phyloP scores from a whole-genome alignment of 2,888 invertebrate species.

The Metopia argyrocephala region DNA sequence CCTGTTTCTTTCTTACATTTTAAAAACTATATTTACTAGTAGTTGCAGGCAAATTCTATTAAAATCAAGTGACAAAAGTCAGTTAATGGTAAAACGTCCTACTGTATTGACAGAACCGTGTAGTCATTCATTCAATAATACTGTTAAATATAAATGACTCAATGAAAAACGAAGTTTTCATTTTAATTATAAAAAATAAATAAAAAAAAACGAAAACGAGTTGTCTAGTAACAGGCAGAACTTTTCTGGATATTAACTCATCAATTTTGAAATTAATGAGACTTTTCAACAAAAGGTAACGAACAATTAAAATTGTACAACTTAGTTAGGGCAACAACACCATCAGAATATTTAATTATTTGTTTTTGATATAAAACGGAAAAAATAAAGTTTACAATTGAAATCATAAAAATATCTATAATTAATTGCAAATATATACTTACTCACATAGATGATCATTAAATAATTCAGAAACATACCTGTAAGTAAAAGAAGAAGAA shows the following conservation, averaged over 20 bases:
- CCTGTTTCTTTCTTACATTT: neutral
- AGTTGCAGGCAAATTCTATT: conserved; percentile 33
- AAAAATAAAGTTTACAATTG: no score
- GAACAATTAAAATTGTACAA: neutral
- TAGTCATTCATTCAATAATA: neutral
- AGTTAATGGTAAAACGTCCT: conserved; percentile 51
- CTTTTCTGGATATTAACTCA: conserved; percentile 11
- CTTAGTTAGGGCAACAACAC: no score
- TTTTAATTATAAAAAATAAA: conserved; percentile 37
- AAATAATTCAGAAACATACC: no score
- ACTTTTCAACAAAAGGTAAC: neutral
- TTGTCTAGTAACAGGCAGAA: neutral
- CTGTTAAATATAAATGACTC: conserved; percentile 18
- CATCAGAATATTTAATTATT: neutral
- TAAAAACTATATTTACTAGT: neutral
- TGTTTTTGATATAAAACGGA: no score
- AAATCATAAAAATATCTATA: no score
- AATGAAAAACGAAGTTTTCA: conserved; percentile 32
- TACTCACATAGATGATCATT: no score
- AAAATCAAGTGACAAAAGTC: conserved; percentile 60
- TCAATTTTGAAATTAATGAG: conserved; percentile 23
- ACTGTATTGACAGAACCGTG: conserved; percentile 33
- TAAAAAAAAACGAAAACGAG: neutral
- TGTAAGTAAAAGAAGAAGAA: no score
- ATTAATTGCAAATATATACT: no score